Evolutionary conservation across 1,140 invertebrate genomes (phyloP).

Genomic region (Uloborus diversus): DNA sequence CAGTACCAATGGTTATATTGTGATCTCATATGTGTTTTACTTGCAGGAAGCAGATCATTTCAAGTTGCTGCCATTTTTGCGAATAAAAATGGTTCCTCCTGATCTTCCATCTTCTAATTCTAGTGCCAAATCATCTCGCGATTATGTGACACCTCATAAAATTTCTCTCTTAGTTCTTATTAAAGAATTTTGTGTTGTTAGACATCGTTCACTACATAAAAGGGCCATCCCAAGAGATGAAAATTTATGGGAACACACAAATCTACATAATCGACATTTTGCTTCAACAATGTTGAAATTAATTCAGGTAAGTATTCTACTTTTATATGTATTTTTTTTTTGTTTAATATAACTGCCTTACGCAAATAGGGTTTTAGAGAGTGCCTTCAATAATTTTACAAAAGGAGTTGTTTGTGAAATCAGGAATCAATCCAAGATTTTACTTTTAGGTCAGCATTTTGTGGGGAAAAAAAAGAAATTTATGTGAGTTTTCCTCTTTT

Average conservation of each 20-base stretch:
- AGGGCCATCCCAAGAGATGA: not conserved
- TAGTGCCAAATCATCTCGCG: conserved; percentile 32
- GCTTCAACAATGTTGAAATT: conserved; percentile 63
- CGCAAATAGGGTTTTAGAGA: too few relatives aligned
- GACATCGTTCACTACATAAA: conserved; percentile 16
- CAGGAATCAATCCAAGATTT: too few relatives aligned
- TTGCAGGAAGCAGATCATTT: too few relatives aligned
- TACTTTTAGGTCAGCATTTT: too few relatives aligned
- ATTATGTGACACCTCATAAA: conserved; percentile 65
- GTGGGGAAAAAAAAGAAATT: too few relatives aligned
- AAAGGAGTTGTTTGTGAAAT: too few relatives aligned
- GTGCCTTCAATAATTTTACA: too few relatives aligned
- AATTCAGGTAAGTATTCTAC: conserved; percentile 61
- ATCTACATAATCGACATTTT: conserved; percentile 60
- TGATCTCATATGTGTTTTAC: too few relatives aligned
- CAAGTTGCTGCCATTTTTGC: too few relatives aligned
- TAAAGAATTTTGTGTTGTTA: conserved; percentile 62
- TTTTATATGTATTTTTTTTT: conserved; percentile 63
- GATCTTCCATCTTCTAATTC: not conserved
- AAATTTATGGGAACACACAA: conserved; percentile 60
- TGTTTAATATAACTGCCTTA: not conserved
- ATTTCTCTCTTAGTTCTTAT: conserved; percentile 63
- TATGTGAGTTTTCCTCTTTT: too few relatives aligned
- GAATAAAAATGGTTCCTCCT: conserved; percentile 25
- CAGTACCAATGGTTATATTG: too few relatives aligned